Evolutionary conservation across 2,888 invertebrate species (phyloP).

Genomic region (Tenthredo notha): DNA sequence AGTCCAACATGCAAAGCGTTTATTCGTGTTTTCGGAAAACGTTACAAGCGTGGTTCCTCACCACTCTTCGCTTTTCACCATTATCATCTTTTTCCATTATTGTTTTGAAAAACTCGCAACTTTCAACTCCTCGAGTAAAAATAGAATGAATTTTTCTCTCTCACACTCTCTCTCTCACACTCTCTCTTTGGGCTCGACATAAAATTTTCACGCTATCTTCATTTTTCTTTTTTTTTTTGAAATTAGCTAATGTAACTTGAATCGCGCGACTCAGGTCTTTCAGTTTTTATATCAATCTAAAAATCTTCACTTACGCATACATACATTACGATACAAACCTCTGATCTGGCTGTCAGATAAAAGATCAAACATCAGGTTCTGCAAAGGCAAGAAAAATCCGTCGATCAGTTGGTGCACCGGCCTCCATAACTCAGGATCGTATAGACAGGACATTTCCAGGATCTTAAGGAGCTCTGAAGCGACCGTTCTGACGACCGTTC

Average conservation of each 20-base stretch:
- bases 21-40: conserved; percentile 46
- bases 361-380: conserved; percentile 22
- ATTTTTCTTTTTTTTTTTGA: neutral
- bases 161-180: neutral
- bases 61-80: neutral
- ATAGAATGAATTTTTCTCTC: neutral
- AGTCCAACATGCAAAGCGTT: conserved; percentile 50
- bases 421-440: conserved; percentile 42
- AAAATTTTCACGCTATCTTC: neutral
- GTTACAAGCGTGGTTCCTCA: neutral
- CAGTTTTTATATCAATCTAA: neutral
- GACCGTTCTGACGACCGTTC: conserved; percentile 45
- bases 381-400: conserved; percentile 8
- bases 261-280: neutral
- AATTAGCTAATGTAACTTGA: neutral
- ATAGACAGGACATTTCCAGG: conserved; percentile 39
- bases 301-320: neutral
- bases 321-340: neutral
- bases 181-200: neutral
- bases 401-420: conserved; percentile 24
- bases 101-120: neutral
- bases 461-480: conserved; percentile 36
- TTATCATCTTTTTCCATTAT: conserved; percentile 21
- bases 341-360: conserved; percentile 21
- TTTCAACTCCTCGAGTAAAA: conserved; percentile 14